Base-by-base conservation (phyloP, 2,797 vertebrate species). In the Cryptoblepharus egeriae region DNA sequence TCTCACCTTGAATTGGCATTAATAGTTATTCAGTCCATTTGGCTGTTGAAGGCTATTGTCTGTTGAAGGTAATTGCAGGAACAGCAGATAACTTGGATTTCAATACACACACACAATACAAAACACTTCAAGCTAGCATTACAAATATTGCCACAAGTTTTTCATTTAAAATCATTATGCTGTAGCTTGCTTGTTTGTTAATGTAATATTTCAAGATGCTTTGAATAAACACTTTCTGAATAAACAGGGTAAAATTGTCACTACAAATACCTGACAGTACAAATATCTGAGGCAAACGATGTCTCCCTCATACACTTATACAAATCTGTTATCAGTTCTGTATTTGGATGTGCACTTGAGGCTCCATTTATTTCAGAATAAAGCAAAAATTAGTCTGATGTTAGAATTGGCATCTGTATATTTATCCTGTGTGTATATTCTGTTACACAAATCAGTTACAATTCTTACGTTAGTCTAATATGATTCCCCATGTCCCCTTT, bases 191-290 rank as follows among this genome's bases (percentile, higher is more conserved):
- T 86, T 83, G 85, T 85, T 88, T 83, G 45, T 82, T 88, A 81
- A 52, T 79, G 65, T 69, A 89, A 87, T 87, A 85, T 73, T 81
- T n/a, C 18, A 61, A 91, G 75, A 30, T 86, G 80, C 74, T 88
- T 28, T 55, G 84, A 86, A 90, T 82, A n/a, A n/a, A 87, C 32
- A 72, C 5, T 49, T 86, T 85, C 61, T 82, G 57, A 82, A 87
- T 86, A 90, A 92, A 89, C 80, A 85, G 0, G 60, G 63, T 52
- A 73, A 86, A 85, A 77, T 77, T 39, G 81, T 58, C 35, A 60
- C 77, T 55, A 64, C 78, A 71, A 89, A 88, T 82, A 90, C 58
- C 8, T 86, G 82, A 87, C 52, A 82, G 49, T 1, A 55, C 3
- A 69, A 87, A 83, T 85, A 77, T 82, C 86, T 39, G 26, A 80